phyloP scores from a whole-genome alignment of 2,888 invertebrate genomes.

The Philereme vetulata region DNA sequence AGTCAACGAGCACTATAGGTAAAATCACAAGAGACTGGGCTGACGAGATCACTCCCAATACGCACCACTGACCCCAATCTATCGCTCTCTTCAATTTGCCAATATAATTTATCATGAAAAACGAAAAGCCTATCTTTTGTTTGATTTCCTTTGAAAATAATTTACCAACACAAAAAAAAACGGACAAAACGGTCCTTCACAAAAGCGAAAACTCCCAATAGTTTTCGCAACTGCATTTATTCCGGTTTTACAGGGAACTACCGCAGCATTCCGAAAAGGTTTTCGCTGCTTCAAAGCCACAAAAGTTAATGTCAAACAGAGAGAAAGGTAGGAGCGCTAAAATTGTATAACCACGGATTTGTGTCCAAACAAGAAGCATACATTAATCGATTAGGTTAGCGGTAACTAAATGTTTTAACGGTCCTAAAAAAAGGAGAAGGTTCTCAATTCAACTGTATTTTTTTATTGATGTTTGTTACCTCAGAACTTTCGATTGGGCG shows the following conservation, averaged over 20 bases:
- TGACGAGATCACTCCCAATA: too few species aligned
- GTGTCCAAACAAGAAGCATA: too few species aligned
- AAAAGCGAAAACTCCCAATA: slow-evolving; percentile 28
- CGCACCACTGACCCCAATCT: too few species aligned
- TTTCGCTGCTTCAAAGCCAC: slow-evolving; percentile 33
- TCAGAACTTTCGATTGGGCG: too few species aligned
- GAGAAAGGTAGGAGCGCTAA: neutral
- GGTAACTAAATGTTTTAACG: too few species aligned
- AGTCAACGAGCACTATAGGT: too few species aligned
- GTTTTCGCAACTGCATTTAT: slow-evolving; percentile 36
- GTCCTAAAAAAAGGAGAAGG: too few species aligned
- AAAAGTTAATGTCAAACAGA: slow-evolving; percentile 7
- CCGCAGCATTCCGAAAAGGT: slow-evolving; percentile 30
- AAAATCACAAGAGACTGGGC: too few species aligned
- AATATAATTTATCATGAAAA: neutral
- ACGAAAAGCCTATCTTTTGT: slow-evolving; percentile 3
- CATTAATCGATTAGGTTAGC: too few species aligned
- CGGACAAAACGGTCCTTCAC: slow-evolving; percentile 18
- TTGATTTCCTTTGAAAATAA: slow-evolving; percentile 19
- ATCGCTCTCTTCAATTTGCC: too few species aligned
- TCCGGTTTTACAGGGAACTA: slow-evolving; percentile 31
- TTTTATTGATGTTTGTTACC: too few species aligned
- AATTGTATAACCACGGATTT: neutral
- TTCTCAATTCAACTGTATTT: too few species aligned
- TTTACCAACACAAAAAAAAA: slow-evolving; percentile 15